phyloP scores from a whole-genome alignment of 1,140 invertebrate genomes.

The Lethrus apterus region DNA sequence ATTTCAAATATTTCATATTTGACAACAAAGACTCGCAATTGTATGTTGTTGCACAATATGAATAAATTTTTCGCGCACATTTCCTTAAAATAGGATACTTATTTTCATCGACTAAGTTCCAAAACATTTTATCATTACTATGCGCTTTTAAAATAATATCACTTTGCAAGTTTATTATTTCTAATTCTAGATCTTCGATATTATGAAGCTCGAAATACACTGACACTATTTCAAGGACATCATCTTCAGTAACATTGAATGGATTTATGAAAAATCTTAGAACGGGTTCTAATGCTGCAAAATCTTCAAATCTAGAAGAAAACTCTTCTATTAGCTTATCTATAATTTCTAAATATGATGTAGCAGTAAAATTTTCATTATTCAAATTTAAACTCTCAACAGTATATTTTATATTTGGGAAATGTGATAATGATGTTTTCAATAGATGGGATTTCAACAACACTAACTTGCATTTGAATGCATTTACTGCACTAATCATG shows the following conservation, averaged over 20 bases:
- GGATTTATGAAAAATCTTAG: slow-evolving; percentile 16
- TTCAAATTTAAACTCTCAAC: slow-evolving; percentile 2
- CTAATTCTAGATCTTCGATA: slow-evolving; percentile 18
- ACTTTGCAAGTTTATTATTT: slow-evolving; percentile 16
- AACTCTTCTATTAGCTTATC: slow-evolving; percentile 12
- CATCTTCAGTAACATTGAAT: slow-evolving; percentile 15
- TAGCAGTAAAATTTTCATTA: slow-evolving; percentile 14
- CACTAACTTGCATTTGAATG: slow-evolving; percentile 20
- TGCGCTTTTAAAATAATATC: slow-evolving; percentile 12
- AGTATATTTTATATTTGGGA: slow-evolving; percentile 22
- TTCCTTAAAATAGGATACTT: slow-evolving; percentile 10
- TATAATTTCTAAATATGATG: slow-evolving; percentile 10
- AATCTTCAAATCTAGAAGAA: slow-evolving; percentile 15
- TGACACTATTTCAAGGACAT: slow-evolving; percentile 12
- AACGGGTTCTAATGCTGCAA: slow-evolving; percentile 9
- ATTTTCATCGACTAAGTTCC: slow-evolving; percentile 11
- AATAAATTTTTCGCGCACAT: slow-evolving; percentile 10
- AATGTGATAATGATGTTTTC: slow-evolving; percentile 19
- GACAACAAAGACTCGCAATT: slow-evolving; percentile 11
- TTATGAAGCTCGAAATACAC: slow-evolving; percentile 17
- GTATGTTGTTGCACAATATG: slow-evolving; percentile 11
- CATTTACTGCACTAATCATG: slow-evolving; percentile 10
- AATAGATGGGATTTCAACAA: slow-evolving; percentile 19
- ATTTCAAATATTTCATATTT: slow-evolving; percentile 12
- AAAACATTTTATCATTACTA: slow-evolving; percentile 9